Percentiles rank a stretch among this genome's conserved stretches.
Evolutionary conservation across 1,140 invertebrate genomes (phyloP).

Genomic region (Amphibalanus amphitrite): DNA sequence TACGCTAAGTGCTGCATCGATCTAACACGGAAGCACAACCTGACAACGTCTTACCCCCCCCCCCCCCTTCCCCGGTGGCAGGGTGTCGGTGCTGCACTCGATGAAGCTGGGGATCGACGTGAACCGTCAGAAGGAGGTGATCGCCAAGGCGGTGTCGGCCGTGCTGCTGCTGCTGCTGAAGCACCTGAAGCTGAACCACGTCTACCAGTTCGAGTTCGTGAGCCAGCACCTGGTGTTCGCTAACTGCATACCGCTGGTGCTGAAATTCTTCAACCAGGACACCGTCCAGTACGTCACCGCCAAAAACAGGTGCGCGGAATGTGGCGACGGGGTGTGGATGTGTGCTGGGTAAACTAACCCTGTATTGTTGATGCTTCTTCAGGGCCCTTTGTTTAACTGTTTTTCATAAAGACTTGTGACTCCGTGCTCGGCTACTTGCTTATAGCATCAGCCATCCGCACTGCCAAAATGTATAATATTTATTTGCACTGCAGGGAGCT

Average conservation of each 20-base stretch:
- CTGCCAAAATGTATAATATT: too few relatives aligned
- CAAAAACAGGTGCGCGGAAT: constrained; percentile 60
- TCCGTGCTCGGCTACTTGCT: too few relatives aligned
- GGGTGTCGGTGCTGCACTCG: constrained; percentile 18
- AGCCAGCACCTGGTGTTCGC: constrained; percentile 97
- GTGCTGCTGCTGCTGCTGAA: constrained; percentile 85
- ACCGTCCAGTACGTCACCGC: constrained; percentile 87
- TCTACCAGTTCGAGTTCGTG: constrained; percentile 99
- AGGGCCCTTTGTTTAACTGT: too few relatives aligned
- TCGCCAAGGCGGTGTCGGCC: constrained; percentile 92
- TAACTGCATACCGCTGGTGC: constrained; percentile 93
- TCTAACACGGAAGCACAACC: too few relatives aligned
- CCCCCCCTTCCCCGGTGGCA: constrained; percentile 19
- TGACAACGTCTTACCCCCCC: too few relatives aligned
- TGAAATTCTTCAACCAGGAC: constrained; percentile 95
- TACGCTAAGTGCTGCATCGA: too few relatives aligned
- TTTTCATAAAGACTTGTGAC: too few relatives aligned
- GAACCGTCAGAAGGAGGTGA: constrained; percentile 96
- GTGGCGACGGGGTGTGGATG: too few relatives aligned
- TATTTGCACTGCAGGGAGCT: too few relatives aligned
- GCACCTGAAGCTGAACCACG: constrained; percentile 97
- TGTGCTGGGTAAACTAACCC: too few relatives aligned
- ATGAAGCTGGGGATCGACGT: constrained; percentile 80
- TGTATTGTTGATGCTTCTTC: too few relatives aligned
- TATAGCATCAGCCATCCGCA: too few relatives aligned